Evolutionary conservation across 2,797 vertebrate genomes (phyloP), one percentile per base, ranked within the genome.

Genomic region (Typhlichthys subterraneus): DNA sequence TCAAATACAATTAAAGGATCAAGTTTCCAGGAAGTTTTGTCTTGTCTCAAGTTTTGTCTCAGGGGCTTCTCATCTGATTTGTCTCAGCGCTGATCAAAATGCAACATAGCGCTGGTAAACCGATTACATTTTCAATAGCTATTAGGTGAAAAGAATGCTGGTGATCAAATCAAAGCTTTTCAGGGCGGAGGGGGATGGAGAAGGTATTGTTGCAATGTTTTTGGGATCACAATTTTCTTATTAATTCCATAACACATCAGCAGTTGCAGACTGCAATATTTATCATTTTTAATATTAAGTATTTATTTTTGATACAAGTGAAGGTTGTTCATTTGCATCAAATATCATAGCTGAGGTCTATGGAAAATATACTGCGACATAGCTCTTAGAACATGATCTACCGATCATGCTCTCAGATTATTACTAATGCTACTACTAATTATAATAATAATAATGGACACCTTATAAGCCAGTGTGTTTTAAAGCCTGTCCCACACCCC

Each of bases 1-100:
- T 81, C 12, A 48, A 86, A 88, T 88, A 87, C 85, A 80, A 90
- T 90, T 90, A 69, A 63, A 72, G 56, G 70, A 46, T 67, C 89
- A 88, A 84, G 79, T 88, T 88, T 88, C 85, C 86, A 88, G 89
- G 81, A 87, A 89, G 76, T 84, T 80, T 67, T 79, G 82, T 87
- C 80, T 88, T 53, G 83, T 86, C 86, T 88, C 84, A 61, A 75
- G 57, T 85, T 88, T 88, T 91, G 77, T 90, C 72, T 86, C 67
- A 52, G 46, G 60, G 60, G 19, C 57, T 31, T 61, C 33, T 57
- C 50, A 6, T 10, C 59, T 73, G 54, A 48, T 68, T 57, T 50
- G 54, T 61, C 67, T 67, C 29, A 50, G 46, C 54, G 63, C 53
- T 31, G 15, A 45, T n/a, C 17, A 23, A 53, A 54, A 51, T 13